These are phyloP conservation scores for Andricus quercusramuli DNA, from an alignment of 2,888 invertebrate species.

Conservation along the genomic window DNA sequence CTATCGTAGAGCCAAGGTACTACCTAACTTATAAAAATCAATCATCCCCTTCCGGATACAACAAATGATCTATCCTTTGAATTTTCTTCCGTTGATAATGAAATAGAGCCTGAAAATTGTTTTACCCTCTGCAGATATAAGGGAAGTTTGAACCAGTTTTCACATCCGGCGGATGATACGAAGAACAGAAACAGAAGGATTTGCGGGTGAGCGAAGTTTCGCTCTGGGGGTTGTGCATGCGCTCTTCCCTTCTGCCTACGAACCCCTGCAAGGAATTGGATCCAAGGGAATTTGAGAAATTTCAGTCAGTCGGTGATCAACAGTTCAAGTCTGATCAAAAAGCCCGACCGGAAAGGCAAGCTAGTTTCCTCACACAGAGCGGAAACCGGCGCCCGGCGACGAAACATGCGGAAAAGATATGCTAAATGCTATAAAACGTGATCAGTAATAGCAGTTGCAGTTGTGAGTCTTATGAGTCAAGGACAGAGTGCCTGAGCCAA, in stretches of 20 bases:
- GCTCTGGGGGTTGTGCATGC: conserved; percentile 14
- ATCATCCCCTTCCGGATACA: not conserved
- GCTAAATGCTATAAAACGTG: conserved; percentile 29
- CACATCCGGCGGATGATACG: not conserved
- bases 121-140: conserved; percentile 15
- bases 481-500: conserved; percentile 45
- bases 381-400: conserved; percentile 35
- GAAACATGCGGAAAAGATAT: conserved; percentile 39
- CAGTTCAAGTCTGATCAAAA: conserved; percentile 24
- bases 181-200: not conserved
- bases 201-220: not conserved
- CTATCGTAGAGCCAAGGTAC: not conserved
- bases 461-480: conserved; percentile 20
- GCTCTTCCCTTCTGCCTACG: not conserved
- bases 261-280: not conserved
- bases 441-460: conserved; percentile 18
- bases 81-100: not conserved
- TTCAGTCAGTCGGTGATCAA: conserved; percentile 36
- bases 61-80: not conserved
- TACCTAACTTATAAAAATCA: not conserved
- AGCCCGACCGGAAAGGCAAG: conserved; percentile 19
- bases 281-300: conserved; percentile 21
- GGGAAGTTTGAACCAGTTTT: not conserved
- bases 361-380: conserved; percentile 33
- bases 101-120: not conserved